Base-by-base conservation (phyloP, 2,113 vertebrate genomes). In the Polypterus bichir region DNA sequence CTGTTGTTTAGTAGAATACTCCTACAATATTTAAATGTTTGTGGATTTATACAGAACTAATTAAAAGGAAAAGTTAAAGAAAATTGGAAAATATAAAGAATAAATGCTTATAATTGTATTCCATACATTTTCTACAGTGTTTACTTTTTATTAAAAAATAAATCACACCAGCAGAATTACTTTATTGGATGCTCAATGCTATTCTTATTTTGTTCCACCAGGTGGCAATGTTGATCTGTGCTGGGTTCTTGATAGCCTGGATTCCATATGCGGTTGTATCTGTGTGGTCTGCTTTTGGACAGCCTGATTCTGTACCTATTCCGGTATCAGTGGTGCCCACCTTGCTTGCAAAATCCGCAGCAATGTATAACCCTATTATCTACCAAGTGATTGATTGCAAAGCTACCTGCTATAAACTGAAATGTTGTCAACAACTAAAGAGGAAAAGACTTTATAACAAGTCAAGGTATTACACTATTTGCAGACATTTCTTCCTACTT, bases 311-410 rank as follows among this genome's bases (percentile, higher is more conserved):
- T 0, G 84, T 97, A 7, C 92, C 94, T 54, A 89, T 98, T 48
- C 70, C 88, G 1, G 82, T 90, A 49, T 98, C 95, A 0, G 91
- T 96, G 63, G 59, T 97, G 44, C 94, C 95, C 5, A 92, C 93
- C 0, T 67, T 98, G 57, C 84, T 98, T 9, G 92, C 95, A 47
- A 98, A 97, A 73, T 98, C 94, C 2, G 86, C 95, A 5, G 88
- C 95, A 9, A 92, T 98, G 94, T 98, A 98, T 80, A 97, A 97
- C 74, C 93, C 92, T 3, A 91, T 97, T 69, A 97, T 97, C 67
- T 97, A 98, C 80, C 93, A 98, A 76, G 78, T 97, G 45, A 86
- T 92, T 2, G 82, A 90, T 5, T 87, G 88, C 64, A 92, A 81
- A 69, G 80, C 81, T 49, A 68, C 82, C 60, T 92, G 88, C 51